These are phyloP conservation scores for Chondrilla cf. caribensis DNA, from an alignment of 37 sponge, comb jelly and placozoan species.

Conservation along the genomic window DNA sequence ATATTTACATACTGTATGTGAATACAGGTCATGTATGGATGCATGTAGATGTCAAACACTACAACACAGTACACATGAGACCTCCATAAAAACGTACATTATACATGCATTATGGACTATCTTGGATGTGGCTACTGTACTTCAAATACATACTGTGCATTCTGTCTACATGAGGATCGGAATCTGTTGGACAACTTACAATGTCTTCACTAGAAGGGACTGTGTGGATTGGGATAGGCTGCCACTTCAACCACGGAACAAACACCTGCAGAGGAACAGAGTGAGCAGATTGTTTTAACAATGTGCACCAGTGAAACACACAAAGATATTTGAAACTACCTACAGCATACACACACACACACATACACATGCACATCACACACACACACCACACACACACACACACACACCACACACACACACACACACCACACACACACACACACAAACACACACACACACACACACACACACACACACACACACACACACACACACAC, in stretches of 20 bases:
- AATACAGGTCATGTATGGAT: too few species aligned
- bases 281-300: too few species aligned
- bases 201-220: constrained; percentile 50
- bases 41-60: too few species aligned
- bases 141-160: too few species aligned
- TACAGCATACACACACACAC: constrained; percentile 18
- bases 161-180: too few species aligned
- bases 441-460: constrained; percentile 16
- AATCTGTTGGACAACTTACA: constrained; percentile 43
- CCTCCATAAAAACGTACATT: background rate
- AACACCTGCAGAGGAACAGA: background rate
- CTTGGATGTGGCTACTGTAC: background rate
- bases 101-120: background rate
- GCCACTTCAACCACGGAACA: constrained; percentile 66
- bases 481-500: constrained; percentile 18
- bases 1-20: too few species aligned
- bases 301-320: too few species aligned
- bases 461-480: constrained; percentile 22
- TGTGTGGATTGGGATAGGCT: constrained; percentile 95
- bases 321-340: background rate
- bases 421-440: constrained; percentile 8
- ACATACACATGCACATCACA: background rate
- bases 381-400: background rate
- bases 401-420: constrained; percentile 6
- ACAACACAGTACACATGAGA: too few species aligned